Percentiles rank a stretch among this genome's conserved stretches.
Evolutionary conservation across 2,113 vertebrate genomes (phyloP).

Genomic region (Paradoxurus hermaphroditus): DNA sequence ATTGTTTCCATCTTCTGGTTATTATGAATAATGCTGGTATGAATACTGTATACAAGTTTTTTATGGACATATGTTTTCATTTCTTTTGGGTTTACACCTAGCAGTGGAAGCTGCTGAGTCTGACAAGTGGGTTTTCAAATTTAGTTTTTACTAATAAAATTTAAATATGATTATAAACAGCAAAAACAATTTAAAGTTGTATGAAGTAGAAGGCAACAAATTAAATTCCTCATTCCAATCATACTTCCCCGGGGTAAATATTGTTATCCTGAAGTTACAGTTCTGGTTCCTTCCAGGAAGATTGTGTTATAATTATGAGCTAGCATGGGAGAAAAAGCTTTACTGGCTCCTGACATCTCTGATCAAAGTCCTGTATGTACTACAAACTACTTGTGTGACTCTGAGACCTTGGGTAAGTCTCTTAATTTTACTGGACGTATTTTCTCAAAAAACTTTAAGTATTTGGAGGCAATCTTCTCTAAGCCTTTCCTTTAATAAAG

Average conservation of each 20-base stretch:
- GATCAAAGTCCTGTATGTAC: not conserved
- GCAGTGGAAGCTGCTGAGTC: not conserved
- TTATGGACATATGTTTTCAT: not conserved
- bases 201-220: not conserved
- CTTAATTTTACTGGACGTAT: not conserved
- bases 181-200: not conserved
- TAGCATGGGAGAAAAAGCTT: not conserved
- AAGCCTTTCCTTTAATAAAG: not conserved
- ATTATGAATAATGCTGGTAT: not conserved
- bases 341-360: not conserved
- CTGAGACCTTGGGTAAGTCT: not conserved
- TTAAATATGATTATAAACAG: not conserved
- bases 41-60: not conserved
- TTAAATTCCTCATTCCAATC: not conserved
- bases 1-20: not conserved
- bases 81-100: not conserved
- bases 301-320: not conserved
- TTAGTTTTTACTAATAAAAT: conserved; percentile 1
- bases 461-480: not conserved
- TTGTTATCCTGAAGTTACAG: not conserved
- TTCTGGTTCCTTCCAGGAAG: not conserved
- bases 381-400: not conserved
- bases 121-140: not conserved
- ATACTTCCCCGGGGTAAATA: not conserved
- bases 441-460: not conserved